phyloP scores from a whole-genome alignment of 2,797 vertebrate species.

The Euphonia xanthogaster region DNA sequence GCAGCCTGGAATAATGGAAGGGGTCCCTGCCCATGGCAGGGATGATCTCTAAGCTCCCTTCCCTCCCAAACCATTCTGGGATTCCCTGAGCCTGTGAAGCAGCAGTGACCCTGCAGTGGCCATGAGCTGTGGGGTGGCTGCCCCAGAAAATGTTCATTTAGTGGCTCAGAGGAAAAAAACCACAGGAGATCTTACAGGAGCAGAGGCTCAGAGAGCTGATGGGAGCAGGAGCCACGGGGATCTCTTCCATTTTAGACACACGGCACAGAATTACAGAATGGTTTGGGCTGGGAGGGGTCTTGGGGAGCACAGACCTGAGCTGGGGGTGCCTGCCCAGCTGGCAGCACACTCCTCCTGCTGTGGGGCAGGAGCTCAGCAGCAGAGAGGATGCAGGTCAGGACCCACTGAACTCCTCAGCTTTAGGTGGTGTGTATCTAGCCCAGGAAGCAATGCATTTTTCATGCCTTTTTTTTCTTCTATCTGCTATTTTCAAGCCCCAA shows the following conservation, averaged over 20 bases:
- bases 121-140: accelerated
- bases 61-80: background rate
- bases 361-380: background rate
- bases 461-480: background rate
- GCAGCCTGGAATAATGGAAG: background rate
- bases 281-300: background rate
- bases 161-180: background rate
- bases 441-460: background rate
- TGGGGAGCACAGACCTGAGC: accelerated
- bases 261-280: background rate
- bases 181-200: background rate
- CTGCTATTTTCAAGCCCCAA: background rate
- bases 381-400: background rate
- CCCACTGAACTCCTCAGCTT: background rate
- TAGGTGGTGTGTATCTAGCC: accelerated
- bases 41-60: accelerated
- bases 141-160: accelerated
- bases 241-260: accelerated
- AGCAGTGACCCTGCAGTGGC: background rate
- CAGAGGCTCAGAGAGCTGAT: background rate
- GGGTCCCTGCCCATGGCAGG: background rate
- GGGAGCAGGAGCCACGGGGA: background rate
- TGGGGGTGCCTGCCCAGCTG: background rate
- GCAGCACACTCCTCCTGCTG: background rate
- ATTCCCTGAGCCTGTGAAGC: background rate